phyloP scores from a whole-genome alignment of 2,797 vertebrate genomes.

The Thalassophryne amazonica region DNA sequence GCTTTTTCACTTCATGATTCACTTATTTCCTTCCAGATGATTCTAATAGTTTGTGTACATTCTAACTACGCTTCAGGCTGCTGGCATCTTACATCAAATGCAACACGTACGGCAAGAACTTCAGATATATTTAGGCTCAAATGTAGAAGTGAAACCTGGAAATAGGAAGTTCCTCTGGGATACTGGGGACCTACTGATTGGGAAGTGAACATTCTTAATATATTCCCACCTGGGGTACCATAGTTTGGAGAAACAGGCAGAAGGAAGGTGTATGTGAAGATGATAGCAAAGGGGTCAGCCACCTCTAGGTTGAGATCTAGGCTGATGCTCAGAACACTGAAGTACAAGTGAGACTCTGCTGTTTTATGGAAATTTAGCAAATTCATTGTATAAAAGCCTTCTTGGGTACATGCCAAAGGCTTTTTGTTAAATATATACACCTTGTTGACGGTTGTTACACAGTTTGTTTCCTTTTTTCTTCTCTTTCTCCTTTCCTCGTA shows the following conservation, averaged over 20 bases:
- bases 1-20: conserved; percentile 22
- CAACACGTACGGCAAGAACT: not conserved
- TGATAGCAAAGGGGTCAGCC: not conserved
- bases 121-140: conserved; percentile 3
- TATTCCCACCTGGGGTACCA: conserved; percentile 3
- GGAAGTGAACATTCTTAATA: conserved; percentile 13
- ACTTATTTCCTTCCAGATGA: conserved; percentile 28
- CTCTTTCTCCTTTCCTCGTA: too few species aligned
- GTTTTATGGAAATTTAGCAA: too few species aligned
- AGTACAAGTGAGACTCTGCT: not conserved
- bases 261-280: not conserved
- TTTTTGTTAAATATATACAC: too few species aligned
- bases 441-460: too few species aligned
- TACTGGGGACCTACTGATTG: conserved; percentile 9
- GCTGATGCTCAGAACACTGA: not conserved
- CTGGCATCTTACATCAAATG: conserved; percentile 44
- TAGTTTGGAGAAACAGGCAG: not conserved
- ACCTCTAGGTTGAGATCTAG: conserved; percentile 4
- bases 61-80: conserved; percentile 33
- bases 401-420: too few species aligned
- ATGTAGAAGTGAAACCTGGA: not conserved
- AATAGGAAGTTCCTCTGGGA: conserved; percentile 4
- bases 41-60: conserved; percentile 32
- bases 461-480: too few species aligned
- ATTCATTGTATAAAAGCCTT: too few species aligned